These are phyloP conservation scores for Epinotia nisella DNA, from an alignment of 2,888 invertebrate genomes.

Conservation along the genomic window DNA sequence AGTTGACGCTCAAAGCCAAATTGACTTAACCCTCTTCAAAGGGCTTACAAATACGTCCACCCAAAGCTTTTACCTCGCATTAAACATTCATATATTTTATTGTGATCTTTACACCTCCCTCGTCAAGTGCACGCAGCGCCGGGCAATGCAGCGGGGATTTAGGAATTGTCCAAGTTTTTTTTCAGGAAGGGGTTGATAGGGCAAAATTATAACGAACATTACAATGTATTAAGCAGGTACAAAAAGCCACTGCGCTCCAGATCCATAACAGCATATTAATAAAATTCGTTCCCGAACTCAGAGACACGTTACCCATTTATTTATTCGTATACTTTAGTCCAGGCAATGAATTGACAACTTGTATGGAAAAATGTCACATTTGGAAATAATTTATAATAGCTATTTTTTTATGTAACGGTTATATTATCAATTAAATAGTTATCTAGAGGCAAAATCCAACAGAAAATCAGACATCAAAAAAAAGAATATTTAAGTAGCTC, in stretches of 20 bases:
- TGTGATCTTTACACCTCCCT: constrained; percentile 75
- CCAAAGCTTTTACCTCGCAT: constrained; percentile 77
- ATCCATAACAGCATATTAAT: no score
- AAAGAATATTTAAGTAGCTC: no score
- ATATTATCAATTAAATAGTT: no score
- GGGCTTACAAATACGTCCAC: constrained; percentile 76
- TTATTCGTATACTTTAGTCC: no score
- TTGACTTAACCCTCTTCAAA: constrained; percentile 82
- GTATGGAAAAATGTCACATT: no score
- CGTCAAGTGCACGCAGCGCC: constrained; percentile 40
- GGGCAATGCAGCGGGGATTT: constrained; percentile 38
- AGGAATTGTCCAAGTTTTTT: background rate
- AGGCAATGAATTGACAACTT: no score
- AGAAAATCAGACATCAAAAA: no score
- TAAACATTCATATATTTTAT: constrained; percentile 78
- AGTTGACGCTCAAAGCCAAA: constrained; percentile 78
- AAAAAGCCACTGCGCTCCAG: background rate
- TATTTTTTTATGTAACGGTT: no score
- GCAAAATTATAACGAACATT: background rate
- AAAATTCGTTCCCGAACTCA: no score
- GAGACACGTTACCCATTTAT: no score
- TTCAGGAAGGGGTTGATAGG: background rate
- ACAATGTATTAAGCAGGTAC: background rate
- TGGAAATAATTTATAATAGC: no score
- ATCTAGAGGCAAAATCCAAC: no score